These are phyloP conservation scores for Zingel zingel DNA, from an alignment of 2,113 vertebrate species.

Conservation along the genomic window DNA sequence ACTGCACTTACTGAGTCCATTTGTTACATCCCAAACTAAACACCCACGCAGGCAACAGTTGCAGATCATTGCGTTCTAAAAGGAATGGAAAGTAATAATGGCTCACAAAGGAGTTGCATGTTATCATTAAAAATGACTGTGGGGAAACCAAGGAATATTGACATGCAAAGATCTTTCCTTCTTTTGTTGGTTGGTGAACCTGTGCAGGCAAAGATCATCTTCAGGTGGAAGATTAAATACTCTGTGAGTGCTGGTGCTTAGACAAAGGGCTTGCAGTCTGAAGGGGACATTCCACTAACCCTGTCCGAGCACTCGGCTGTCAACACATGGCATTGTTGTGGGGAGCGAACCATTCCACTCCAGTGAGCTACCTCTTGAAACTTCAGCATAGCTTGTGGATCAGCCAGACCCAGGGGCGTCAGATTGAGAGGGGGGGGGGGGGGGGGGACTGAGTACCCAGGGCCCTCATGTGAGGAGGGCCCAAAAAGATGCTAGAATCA, in stretches of 20 bases:
- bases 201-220: slow-evolving; percentile 33
- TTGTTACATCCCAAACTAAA: slow-evolving; percentile 3
- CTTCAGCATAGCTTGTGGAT: slow-evolving; percentile 63
- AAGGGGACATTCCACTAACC: slow-evolving; percentile 76
- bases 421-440: too few species aligned
- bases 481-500: too few species aligned
- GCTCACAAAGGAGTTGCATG: neutral
- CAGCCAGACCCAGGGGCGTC: slow-evolving; percentile 37
- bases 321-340: slow-evolving; percentile 79
- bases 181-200: slow-evolving; percentile 10
- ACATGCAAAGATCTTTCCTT: neutral
- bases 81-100: slow-evolving; percentile 18
- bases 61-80: slow-evolving; percentile 15
- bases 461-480: too few species aligned
- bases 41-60: slow-evolving; percentile 30
- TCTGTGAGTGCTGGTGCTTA: slow-evolving; percentile 28
- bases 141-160: neutral
- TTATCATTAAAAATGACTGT: neutral
- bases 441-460: too few species aligned
- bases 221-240: slow-evolving; percentile 57
- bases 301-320: slow-evolving; percentile 72
- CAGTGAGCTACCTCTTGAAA: slow-evolving; percentile 72
- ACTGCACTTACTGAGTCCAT: slow-evolving; percentile 5
- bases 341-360: slow-evolving; percentile 75
- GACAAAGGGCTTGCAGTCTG: slow-evolving; percentile 64